A percentile compares a stretch with the other conserved stretches of the same genome.
These are phyloP conservation scores for Pedetes capensis DNA, from an alignment of 2,113 vertebrate genomes.

Conservation along the genomic window DNA sequence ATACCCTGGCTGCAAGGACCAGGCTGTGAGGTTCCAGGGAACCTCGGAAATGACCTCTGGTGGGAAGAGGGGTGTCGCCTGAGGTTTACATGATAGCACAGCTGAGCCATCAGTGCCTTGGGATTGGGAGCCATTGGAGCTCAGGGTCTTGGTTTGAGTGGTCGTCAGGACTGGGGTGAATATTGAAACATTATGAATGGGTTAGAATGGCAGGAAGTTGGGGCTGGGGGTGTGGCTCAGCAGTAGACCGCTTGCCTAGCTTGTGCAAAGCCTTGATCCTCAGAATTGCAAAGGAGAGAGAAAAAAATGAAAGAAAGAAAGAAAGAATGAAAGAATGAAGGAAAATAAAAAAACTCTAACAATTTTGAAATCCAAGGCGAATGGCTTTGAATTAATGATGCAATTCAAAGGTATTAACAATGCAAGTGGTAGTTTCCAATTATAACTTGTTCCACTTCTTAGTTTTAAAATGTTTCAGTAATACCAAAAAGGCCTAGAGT, in stretches of 20 bases:
- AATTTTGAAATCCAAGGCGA: neutral
- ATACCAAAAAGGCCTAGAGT: neutral
- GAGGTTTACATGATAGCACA: neutral
- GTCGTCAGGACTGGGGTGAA: neutral
- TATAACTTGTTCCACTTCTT: neutral
- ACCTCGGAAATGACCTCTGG: slow-evolving; percentile 1
- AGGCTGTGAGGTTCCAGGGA: neutral
- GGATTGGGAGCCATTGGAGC: neutral
- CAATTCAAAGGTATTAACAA: slow-evolving; percentile 16
- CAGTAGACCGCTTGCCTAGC: neutral
- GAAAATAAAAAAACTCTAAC: neutral
- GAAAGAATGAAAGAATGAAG: neutral
- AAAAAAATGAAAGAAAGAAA: neutral
- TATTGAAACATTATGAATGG: neutral
- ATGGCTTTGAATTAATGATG: slow-evolving; percentile 22
- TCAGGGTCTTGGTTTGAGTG: neutral
- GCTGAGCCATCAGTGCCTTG: no score
- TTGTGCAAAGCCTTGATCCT: neutral
- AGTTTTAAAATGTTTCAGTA: slow-evolving; percentile 27
- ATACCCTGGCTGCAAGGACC: neutral
- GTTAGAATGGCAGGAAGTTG: neutral
- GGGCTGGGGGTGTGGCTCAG: neutral
- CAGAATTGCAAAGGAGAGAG: neutral
- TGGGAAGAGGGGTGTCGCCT: neutral
- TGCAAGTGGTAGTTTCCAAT: slow-evolving; percentile 33